phyloP scores from a whole-genome alignment of 2,888 invertebrate species.

The Lepidocyrtoides sp. region DNA sequence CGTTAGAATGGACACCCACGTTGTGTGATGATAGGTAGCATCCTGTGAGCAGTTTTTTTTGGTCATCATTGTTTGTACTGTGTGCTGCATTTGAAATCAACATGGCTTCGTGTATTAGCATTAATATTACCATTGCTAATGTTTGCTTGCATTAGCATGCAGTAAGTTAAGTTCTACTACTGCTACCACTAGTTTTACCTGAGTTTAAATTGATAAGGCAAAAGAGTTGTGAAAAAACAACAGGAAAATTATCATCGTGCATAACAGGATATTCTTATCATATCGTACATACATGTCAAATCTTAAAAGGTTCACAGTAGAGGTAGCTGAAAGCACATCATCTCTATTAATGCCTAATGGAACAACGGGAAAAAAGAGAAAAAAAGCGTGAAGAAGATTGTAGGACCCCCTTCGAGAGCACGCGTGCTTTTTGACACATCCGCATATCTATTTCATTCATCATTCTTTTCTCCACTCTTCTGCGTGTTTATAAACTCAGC shows the following conservation, averaged over 20 bases:
- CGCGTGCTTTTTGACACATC: constrained; percentile 85
- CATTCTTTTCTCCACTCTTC: constrained; percentile 1
- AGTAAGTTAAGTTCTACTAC: neutral
- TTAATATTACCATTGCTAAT: too few relatives aligned
- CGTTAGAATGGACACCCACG: constrained; percentile 75
- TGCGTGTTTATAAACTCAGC: too few relatives aligned
- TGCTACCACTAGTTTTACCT: neutral
- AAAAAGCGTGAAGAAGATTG: constrained; percentile 57
- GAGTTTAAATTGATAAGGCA: neutral
- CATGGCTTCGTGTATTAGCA: neutral
- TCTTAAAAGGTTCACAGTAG: constrained; percentile 33
- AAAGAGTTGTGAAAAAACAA: constrained; percentile 17
- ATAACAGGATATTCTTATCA: constrained; percentile 1
- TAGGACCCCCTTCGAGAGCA: constrained; percentile 84
- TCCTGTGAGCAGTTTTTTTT: constrained; percentile 63
- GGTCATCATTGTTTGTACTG: neutral
- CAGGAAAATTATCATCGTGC: neutral
- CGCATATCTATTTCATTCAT: constrained; percentile 84
- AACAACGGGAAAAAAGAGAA: constrained; percentile 20
- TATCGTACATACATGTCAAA: constrained; percentile 31
- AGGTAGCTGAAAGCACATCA: constrained; percentile 15
- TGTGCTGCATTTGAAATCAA: neutral
- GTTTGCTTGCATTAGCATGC: neutral
- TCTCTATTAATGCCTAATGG: constrained; percentile 23
- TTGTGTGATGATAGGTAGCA: constrained; percentile 75